Evolutionary conservation across 2,797 vertebrate genomes (phyloP), one percentile per base, ranked within the genome.

Genomic region (Anguilla obscura): DNA sequence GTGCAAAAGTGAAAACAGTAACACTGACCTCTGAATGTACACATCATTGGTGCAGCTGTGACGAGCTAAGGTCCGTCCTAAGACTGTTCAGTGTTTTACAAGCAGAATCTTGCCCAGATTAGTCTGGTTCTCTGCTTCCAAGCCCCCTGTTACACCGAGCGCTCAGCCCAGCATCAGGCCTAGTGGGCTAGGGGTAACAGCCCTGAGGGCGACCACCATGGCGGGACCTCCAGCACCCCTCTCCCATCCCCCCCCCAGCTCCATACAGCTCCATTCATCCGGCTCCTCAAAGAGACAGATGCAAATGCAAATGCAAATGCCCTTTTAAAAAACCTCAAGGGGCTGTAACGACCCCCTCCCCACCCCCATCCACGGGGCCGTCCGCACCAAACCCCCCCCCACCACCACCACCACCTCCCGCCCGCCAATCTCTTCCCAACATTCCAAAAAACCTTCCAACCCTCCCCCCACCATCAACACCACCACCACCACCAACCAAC

Each of bases 311-410:
- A 80, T 48, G 45, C 24, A 66, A 66, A 80, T 48, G 79, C 40
- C 79, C 79, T n/a, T 82, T 82, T 82, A 33, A 50, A 82, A 48
- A 82, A 48, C 40, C 45, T 82, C 79, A 82, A 40, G 79, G 40
- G 79, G 40, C 45, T 48, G 40, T 45, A 4, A 50, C 45, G 33
- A 79, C 74, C 74, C 71, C 74, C 0, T 27, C 33, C 79, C 79
- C 0, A 18, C 79, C 76, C 76, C 40, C 76, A 16, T 48, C 76
- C 21, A 33, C 6, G 7, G 36, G 24, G 21, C 40, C 27, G 10
- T 0, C 33, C 16, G 30, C 33, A 40, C 24, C 14, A 3, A 3
- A n/a, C 8, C 3, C 2, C 12, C 30, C 5, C 0, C 14, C 9
- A 14, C 21, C 33, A 48, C 18, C 40, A 36, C 33, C 33, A 36